These are phyloP conservation scores for cattle (Bos taurus) DNA, from an alignment of 2,113 vertebrate genomes.

Conservation along the genomic window ARS-UCD2.0 NC_037329.1:98680001-98680500, in stretches of 20 bases:
- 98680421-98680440: background rate
- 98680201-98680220: background rate
- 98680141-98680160: background rate
- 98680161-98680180: background rate
- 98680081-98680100: background rate
- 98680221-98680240: background rate
- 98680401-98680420: background rate
- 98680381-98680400: background rate
- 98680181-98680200: background rate
- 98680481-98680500: background rate
- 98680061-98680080: background rate
- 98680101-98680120: background rate
- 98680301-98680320: background rate
- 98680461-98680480: background rate
- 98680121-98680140: background rate
- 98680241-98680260: background rate
- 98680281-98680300: background rate
- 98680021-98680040: background rate
- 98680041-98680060: background rate
- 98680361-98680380: background rate
- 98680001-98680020: background rate
- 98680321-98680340: background rate
- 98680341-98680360: background rate
- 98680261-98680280: background rate
- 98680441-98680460: background rate